Evolutionary conservation across 2,113 vertebrate genomes (phyloP).

Genomic region (Corythaeola cristata): DNA sequence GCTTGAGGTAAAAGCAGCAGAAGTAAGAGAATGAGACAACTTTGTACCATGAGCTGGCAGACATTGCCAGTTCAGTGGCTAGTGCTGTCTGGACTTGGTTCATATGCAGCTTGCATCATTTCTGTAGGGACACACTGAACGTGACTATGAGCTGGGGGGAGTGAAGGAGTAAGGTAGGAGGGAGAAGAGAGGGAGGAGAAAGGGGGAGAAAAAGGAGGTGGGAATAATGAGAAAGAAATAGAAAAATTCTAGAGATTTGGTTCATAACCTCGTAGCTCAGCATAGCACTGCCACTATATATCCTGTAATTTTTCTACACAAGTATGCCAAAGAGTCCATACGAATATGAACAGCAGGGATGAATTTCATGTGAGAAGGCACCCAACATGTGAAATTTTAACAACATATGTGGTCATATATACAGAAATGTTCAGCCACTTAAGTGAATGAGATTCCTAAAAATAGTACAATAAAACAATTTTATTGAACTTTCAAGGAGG

Average conservation of each 20-base stretch:
- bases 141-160: background rate
- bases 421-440: background rate
- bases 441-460: background rate
- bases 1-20: conserved; percentile 35
- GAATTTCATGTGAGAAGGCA: background rate
- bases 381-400: background rate
- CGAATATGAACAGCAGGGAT: background rate
- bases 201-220: background rate
- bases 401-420: background rate
- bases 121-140: background rate
- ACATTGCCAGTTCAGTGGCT: background rate
- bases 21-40: conserved; percentile 54
- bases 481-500: background rate
- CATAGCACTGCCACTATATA: background rate
- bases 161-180: background rate
- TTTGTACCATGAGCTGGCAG: conserved; percentile 19
- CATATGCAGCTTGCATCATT: background rate
- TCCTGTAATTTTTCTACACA: background rate
- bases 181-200: background rate
- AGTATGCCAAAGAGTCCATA: background rate
- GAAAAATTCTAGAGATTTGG: background rate
- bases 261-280: background rate
- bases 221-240: background rate
- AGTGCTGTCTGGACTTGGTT: background rate
- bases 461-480: background rate